Conservation (phyloP, 2,888 invertebrate species). For the Troides helena region DNA sequence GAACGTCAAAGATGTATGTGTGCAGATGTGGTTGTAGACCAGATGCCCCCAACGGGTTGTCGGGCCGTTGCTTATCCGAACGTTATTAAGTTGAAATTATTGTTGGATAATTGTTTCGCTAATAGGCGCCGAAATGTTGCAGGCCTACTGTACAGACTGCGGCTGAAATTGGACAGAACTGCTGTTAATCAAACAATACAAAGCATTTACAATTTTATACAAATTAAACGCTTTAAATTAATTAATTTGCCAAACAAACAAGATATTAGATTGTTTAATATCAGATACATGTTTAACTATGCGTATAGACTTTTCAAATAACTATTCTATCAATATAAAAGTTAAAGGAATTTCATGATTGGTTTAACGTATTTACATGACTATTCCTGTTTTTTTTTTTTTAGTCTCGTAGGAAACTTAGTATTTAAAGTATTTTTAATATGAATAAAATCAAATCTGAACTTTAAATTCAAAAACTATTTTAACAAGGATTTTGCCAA, state of each 20-base stretch:
- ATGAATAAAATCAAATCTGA: neutral
- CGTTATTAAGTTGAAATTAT: conserved; percentile 57
- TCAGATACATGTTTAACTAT: too few relatives aligned
- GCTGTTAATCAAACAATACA: neutral
- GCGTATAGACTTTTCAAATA: too few relatives aligned
- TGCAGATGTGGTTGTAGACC: conserved; percentile 61
- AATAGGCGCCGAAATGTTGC: conserved; percentile 47
- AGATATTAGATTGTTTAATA: neutral
- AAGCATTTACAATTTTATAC: neutral
- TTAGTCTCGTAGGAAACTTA: too few relatives aligned
- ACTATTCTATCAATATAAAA: too few relatives aligned
- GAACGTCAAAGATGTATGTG: conserved; percentile 43
- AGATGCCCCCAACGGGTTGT: conserved; percentile 69
- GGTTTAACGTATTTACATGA: neutral
- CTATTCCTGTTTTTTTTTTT: too few relatives aligned
- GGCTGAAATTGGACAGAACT: conserved; percentile 11
- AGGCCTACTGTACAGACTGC: conserved; percentile 13
- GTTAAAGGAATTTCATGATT: neutral
- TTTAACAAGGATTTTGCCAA: neutral
- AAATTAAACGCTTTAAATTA: neutral
- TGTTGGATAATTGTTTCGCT: conserved; percentile 67
- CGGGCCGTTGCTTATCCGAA: conserved; percentile 50
- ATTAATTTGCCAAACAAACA: neutral
- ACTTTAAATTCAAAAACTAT: neutral
- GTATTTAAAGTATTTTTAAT: too few relatives aligned